phyloP scores from a whole-genome alignment of 92 coral and sea anemone genomes.

The Palythoa heliodiscus region DNA sequence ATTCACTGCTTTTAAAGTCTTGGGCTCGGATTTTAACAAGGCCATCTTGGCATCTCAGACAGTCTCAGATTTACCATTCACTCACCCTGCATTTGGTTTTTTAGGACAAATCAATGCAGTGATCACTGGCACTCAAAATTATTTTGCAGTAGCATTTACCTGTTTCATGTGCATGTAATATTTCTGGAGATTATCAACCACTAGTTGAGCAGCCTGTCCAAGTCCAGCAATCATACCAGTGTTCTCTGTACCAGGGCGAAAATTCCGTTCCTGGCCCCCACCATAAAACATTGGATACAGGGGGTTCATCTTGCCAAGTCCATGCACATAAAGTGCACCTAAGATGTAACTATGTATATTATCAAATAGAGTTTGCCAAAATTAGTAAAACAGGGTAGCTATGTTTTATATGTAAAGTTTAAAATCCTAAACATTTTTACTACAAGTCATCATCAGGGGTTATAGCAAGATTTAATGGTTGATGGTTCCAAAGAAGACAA shows the following conservation, averaged over 20 bases:
- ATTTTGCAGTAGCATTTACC: constrained; percentile 43
- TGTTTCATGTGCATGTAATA: constrained; percentile 82
- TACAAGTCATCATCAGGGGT: too few species aligned
- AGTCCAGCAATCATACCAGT: constrained; percentile 99
- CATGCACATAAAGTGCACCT: constrained; percentile 83
- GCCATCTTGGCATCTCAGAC: too few species aligned
- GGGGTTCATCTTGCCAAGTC: constrained; percentile 56
- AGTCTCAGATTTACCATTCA: too few species aligned
- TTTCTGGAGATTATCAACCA: constrained; percentile 75
- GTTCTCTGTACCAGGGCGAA: constrained; percentile 97
- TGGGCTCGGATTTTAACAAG: too few species aligned
- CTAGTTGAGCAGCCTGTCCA: constrained; percentile 89
- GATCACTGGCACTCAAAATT: too few species aligned
- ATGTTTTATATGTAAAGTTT: neutral
- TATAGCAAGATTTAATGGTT: too few species aligned
- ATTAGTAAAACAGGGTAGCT: too few species aligned
- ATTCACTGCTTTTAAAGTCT: too few species aligned
- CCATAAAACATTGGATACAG: constrained; percentile 90
- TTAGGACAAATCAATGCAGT: neutral
- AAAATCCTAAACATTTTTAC: too few species aligned
- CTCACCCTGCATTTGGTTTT: too few species aligned
- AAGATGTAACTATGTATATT: neutral
- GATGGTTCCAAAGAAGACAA: too few species aligned
- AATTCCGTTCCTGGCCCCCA: constrained; percentile 97
- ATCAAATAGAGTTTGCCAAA: too few species aligned